These are phyloP conservation scores for Eurystomus gularis DNA, from an alignment of 2,113 vertebrate species.

Conservation along the genomic window DNA sequence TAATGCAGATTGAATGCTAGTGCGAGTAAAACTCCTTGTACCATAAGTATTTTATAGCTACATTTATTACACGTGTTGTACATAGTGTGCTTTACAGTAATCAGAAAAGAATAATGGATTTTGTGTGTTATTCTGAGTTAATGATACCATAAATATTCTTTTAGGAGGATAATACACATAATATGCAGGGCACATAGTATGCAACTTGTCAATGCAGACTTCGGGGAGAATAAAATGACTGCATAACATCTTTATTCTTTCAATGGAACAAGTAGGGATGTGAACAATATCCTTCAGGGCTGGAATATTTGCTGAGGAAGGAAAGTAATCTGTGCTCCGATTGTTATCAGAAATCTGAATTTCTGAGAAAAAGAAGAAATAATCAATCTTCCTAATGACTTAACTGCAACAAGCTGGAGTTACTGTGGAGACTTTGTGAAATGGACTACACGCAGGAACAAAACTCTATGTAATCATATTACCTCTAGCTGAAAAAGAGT, in stretches of 20 bases:
- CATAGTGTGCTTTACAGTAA: neutral
- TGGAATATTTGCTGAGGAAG: neutral
- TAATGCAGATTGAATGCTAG: neutral
- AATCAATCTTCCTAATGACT: neutral
- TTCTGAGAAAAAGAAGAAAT: neutral
- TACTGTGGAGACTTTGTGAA: neutral
- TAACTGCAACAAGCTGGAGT: neutral
- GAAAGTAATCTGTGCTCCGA: neutral
- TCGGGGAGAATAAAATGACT: neutral
- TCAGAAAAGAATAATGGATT: slow-evolving; percentile 25
- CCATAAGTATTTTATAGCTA: neutral
- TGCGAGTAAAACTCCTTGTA: neutral
- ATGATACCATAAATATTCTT: slow-evolving; percentile 11
- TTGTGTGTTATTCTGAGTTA: neutral
- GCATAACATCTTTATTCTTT: neutral
- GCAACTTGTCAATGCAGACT: neutral
- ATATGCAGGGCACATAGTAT: neutral
- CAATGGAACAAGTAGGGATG: neutral
- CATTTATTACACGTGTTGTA: neutral
- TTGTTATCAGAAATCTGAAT: neutral
- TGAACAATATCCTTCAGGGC: neutral
- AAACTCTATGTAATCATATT: neutral
- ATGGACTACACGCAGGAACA: neutral
- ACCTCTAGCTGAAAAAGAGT: neutral
- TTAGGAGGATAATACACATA: neutral